Percentiles rank a stretch among this genome's conserved stretches.
Conservation (phyloP, 1,140 invertebrate genomes). For the Sitophilus oryzae region DNA sequence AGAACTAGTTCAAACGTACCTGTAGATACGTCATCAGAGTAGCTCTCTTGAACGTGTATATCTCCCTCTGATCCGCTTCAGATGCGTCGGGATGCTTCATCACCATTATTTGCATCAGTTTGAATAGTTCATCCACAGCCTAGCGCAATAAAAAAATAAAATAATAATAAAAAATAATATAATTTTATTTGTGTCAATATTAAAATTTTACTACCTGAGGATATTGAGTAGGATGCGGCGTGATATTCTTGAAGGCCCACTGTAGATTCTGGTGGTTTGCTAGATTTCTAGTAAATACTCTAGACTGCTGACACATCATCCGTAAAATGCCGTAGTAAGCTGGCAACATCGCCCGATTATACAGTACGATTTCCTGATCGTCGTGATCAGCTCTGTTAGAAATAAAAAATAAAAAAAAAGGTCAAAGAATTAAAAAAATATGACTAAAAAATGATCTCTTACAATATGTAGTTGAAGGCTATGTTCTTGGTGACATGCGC, state of each 20-base stretch:
- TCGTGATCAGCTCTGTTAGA: slow-evolving; percentile 86
- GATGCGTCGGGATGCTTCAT: slow-evolving; percentile 67
- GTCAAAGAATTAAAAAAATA: background rate
- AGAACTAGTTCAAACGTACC: too few species aligned
- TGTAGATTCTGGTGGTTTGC: slow-evolving; percentile 90
- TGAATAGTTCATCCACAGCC: slow-evolving; percentile 88
- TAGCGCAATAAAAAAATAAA: slow-evolving; percentile 32
- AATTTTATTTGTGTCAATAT: background rate
- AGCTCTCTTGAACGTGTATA: slow-evolving; percentile 72
- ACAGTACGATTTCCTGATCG: slow-evolving; percentile 89
- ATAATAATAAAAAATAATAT: slow-evolving; percentile 14
- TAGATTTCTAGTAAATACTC: slow-evolving; percentile 75
- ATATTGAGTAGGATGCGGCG: slow-evolving; percentile 89
- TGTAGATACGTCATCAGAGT: slow-evolving; percentile 78
- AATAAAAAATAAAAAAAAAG: slow-evolving; percentile 20
- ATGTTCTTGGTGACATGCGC: slow-evolving; percentile 84
- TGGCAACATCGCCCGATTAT: slow-evolving; percentile 88
- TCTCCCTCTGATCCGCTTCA: slow-evolving; percentile 74
- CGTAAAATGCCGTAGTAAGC: slow-evolving; percentile 89
- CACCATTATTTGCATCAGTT: slow-evolving; percentile 79
- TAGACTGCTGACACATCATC: slow-evolving; percentile 82
- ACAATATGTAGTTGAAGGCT: slow-evolving; percentile 95
- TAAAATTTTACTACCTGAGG: slow-evolving; percentile 53
- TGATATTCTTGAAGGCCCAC: slow-evolving; percentile 95
- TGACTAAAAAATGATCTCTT: slow-evolving; percentile 50